Evolutionary conservation across 2,888 invertebrate species (phyloP).

Genomic region (Thera obeliscata): DNA sequence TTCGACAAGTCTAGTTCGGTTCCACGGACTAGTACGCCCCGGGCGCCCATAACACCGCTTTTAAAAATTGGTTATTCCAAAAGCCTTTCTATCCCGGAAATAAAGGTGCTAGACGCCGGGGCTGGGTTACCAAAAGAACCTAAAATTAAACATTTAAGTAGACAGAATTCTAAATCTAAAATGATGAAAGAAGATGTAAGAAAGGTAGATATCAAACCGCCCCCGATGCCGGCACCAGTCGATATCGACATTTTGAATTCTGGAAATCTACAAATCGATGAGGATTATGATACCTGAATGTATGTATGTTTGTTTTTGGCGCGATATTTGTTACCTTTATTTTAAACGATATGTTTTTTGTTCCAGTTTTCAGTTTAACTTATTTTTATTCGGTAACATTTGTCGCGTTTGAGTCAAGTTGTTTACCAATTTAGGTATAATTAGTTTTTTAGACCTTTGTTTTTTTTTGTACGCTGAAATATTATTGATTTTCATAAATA

Average conservation of each 20-base stretch:
- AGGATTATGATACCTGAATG: slow-evolving; percentile 83
- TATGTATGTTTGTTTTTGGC: slow-evolving; percentile 58
- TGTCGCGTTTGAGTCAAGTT: slow-evolving; percentile 56
- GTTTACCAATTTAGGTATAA: slow-evolving; percentile 68
- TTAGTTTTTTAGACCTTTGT: slow-evolving; percentile 45
- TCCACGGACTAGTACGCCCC: slow-evolving; percentile 45
- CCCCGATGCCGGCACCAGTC: slow-evolving; percentile 48
- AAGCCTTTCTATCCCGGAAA: slow-evolving; percentile 69
- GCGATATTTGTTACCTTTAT: slow-evolving; percentile 50
- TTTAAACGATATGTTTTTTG: slow-evolving; percentile 46
- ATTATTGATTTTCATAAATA: slow-evolving; percentile 44
- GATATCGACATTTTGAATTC: slow-evolving; percentile 72
- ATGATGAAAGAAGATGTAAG: slow-evolving; percentile 51
- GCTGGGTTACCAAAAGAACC: slow-evolving; percentile 50
- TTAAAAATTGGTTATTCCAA: slow-evolving; percentile 78
- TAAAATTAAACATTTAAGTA: slow-evolving; percentile 51
- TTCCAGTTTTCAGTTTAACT: slow-evolving; percentile 37
- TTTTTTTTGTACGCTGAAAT: slow-evolving; percentile 48
- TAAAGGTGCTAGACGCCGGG: slow-evolving; percentile 69
- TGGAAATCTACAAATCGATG: slow-evolving; percentile 77
- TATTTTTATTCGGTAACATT: slow-evolving; percentile 50
- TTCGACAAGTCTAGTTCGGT: slow-evolving; percentile 41
- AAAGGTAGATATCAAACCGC: slow-evolving; percentile 56
- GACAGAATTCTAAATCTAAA: slow-evolving; percentile 68
- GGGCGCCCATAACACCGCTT: slow-evolving; percentile 65